phyloP scores from a whole-genome alignment of 2,888 invertebrate species.

The Sycophila texana region DNA sequence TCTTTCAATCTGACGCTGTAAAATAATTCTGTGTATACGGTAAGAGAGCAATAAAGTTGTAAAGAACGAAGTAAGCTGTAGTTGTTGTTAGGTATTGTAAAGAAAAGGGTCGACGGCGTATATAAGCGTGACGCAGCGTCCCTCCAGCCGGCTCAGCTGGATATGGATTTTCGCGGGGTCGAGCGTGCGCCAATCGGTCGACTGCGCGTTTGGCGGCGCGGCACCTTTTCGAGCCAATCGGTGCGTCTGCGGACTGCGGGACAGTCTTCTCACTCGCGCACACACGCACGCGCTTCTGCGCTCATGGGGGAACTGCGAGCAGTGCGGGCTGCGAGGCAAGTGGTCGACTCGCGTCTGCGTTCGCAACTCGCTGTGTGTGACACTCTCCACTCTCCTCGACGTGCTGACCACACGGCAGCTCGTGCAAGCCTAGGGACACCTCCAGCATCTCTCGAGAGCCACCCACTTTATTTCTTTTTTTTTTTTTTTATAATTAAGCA shows the following conservation, averaged over 20 bases:
- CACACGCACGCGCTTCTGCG: background rate
- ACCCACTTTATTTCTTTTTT: no score
- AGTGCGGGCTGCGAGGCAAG: no score
- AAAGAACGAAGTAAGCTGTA: background rate
- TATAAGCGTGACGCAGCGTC: no score
- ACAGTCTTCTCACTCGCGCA: background rate
- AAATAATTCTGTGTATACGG: background rate
- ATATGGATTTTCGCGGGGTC: slow-evolving; percentile 69
- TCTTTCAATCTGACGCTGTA: slow-evolving; percentile 14
- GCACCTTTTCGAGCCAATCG: background rate
- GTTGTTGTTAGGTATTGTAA: no score
- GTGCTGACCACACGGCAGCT: no score
- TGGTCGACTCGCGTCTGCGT: no score
- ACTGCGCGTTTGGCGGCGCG: slow-evolving; percentile 56
- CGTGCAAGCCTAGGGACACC: no score
- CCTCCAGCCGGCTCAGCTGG: background rate
- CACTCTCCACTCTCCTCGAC: no score
- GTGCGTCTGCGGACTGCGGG: background rate
- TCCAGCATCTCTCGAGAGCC: no score
- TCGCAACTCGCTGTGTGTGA: no score
- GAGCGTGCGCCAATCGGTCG: slow-evolving; percentile 61
- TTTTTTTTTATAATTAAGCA: no score
- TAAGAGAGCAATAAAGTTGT: no score
- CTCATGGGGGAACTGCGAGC: background rate
- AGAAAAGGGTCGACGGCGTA: background rate